A percentile compares a stretch with the other conserved stretches of the same genome.
Conservation (phyloP, 2,888 invertebrate genomes). For the Tipula unca region DNA sequence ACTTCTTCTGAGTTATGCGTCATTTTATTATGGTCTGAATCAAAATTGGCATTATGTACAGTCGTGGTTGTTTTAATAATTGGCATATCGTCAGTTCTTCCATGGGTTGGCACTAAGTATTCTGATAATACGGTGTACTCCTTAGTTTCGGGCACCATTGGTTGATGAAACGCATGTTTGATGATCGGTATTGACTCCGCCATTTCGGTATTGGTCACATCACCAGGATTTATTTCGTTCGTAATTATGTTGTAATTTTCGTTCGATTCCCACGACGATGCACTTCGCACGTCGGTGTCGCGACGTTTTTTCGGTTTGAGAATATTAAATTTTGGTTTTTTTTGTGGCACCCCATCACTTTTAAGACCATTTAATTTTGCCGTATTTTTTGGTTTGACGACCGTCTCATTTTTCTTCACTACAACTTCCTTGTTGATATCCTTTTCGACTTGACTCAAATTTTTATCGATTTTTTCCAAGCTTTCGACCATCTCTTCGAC, state of each 20-base stretch:
- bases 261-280: not conserved
- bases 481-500: slow-evolving; percentile 20
- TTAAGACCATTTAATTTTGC: not conserved
- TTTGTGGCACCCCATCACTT: not conserved
- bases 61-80: not conserved
- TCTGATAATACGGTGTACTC: not conserved
- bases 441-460: not conserved
- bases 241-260: not conserved
- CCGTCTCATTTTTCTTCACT: not conserved
- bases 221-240: not conserved
- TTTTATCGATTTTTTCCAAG: slow-evolving; percentile 19
- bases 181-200: not conserved
- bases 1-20: not conserved
- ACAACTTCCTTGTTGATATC: not conserved
- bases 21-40: not conserved
- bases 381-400: not conserved
- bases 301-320: not conserved
- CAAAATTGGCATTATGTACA: not conserved
- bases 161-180: not conserved
- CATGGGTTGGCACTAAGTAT: not conserved
- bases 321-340: not conserved
- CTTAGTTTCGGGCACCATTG: not conserved
- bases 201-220: not conserved
- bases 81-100: not conserved
- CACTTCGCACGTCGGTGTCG: not conserved